phyloP scores from a whole-genome alignment of 2,797 vertebrate species.

The Mus spretus region DNA sequence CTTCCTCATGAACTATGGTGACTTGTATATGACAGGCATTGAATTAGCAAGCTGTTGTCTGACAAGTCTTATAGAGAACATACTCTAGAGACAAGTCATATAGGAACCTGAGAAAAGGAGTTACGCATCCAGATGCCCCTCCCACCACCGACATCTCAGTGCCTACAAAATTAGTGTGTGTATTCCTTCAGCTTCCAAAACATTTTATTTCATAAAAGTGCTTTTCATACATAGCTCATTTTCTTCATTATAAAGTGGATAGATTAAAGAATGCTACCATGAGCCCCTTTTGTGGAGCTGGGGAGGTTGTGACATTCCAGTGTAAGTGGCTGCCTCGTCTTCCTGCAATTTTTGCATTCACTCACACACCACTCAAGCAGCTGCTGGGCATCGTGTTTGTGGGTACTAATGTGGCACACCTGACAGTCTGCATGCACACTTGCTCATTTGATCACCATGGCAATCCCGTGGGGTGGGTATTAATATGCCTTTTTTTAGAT shows the following conservation, averaged over 20 bases:
- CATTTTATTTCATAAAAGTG: not conserved
- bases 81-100: no score
- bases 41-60: not conserved
- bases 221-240: constrained; percentile 13
- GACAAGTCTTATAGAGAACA: not conserved
- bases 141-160: not conserved
- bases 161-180: not conserved
- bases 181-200: constrained; percentile 24
- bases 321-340: constrained; percentile 11
- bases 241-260: constrained; percentile 43
- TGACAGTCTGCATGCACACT: not conserved
- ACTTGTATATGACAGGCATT: not conserved
- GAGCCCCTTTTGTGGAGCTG: not conserved
- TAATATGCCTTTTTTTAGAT: not conserved
- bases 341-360: not conserved
- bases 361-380: not conserved
- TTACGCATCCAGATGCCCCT: constrained; percentile 15
- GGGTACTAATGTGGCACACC: not conserved
- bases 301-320: not conserved
- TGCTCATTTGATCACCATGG: not conserved
- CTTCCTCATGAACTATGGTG: not conserved
- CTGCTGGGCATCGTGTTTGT: not conserved
- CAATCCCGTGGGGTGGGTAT: not conserved
- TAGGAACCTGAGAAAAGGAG: not conserved
- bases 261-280: constrained; percentile 19